Conservation (phyloP, 2,113 vertebrate species). For the Gadus chalcogrammus region DNA sequence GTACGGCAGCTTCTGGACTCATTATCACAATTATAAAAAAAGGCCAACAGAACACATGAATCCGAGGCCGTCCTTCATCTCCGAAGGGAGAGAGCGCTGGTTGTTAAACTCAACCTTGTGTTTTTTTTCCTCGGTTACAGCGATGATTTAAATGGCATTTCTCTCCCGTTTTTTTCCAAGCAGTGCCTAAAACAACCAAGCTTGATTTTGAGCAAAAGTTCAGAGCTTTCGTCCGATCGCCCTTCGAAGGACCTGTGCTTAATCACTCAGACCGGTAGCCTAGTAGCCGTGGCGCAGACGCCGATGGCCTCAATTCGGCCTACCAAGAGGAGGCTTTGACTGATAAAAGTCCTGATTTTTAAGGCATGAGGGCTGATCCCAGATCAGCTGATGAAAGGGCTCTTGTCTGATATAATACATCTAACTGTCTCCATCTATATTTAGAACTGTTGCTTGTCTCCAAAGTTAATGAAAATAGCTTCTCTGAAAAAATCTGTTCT, state of each 20-base stretch:
- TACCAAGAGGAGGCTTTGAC: conserved; percentile 27
- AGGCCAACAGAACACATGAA: no score
- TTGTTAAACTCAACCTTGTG: neutral
- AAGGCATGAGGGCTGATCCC: conserved; percentile 25
- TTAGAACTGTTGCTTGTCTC: neutral
- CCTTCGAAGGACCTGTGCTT: conserved; percentile 39
- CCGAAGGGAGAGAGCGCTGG: no score
- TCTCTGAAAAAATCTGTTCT: conserved; percentile 2
- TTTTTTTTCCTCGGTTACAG: neutral
- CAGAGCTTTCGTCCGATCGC: conserved; percentile 27
- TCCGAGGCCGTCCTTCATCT: no score
- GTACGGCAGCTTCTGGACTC: no score
- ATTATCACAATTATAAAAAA: no score
- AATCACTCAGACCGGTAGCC: conserved; percentile 50
- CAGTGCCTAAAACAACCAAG: conserved; percentile 11
- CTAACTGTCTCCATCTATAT: no score
- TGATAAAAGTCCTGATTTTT: conserved; percentile 40
- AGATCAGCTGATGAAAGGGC: conserved; percentile 35
- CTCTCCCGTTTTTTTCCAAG: neutral
- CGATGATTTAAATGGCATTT: neutral
- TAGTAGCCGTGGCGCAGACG: conserved; percentile 35
- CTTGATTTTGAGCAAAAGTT: neutral
- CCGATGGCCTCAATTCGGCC: conserved; percentile 46
- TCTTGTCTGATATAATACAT: neutral
- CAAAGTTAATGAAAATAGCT: conserved; percentile 8